Evolutionary conservation across 2,797 vertebrate genomes (phyloP).

Genomic region (Limnodromus scolopaceus): DNA sequence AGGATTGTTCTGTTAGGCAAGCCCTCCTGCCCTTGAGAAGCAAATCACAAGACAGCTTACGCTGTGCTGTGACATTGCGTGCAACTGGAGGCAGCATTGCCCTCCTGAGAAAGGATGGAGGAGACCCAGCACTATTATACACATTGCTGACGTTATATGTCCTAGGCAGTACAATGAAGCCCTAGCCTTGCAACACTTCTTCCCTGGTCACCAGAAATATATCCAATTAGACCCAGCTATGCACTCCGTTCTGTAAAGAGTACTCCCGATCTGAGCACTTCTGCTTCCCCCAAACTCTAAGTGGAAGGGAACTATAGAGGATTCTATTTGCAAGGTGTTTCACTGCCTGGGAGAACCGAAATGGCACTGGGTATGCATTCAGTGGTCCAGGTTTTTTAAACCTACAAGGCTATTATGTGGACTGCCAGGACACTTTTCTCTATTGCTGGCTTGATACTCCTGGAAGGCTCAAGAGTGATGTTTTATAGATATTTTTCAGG

Average conservation of each 20-base stretch:
- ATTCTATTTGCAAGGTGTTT: background rate
- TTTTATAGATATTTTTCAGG: background rate
- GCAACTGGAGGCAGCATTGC: background rate
- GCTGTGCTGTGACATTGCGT: background rate
- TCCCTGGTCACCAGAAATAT: background rate
- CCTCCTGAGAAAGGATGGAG: background rate
- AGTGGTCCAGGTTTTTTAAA: background rate
- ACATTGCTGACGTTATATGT: background rate
- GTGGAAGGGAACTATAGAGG: background rate
- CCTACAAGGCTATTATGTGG: fast-evolving
- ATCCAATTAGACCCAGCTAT: background rate
- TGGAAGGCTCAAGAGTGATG: background rate
- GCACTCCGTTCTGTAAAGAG: background rate
- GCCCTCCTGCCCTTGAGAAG: conserved; percentile 36
- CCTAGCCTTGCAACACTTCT: background rate
- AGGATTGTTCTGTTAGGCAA: background rate
- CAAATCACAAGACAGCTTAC: background rate
- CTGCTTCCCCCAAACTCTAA: background rate
- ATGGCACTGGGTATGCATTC: background rate
- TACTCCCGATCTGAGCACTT: background rate
- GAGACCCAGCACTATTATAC: background rate
- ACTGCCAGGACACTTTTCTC: background rate
- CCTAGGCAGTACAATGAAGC: background rate
- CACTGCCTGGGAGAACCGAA: background rate
- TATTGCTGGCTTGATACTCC: background rate